These are phyloP conservation scores for Hafferia zeledoni DNA, from an alignment of 2,797 vertebrate genomes.

Conservation along the genomic window DNA sequence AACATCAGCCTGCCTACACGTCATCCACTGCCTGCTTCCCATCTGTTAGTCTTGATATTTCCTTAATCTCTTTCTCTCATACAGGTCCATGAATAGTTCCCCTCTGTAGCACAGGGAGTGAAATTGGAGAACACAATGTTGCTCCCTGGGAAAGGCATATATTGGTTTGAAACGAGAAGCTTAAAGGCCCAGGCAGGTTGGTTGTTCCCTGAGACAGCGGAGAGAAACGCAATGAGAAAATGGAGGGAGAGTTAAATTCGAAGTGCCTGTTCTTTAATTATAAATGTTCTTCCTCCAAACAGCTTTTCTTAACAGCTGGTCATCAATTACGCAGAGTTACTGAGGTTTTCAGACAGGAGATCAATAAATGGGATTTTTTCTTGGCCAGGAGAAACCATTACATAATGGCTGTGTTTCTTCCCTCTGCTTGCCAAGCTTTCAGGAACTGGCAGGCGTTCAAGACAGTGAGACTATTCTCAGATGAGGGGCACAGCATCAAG, in stretches of 20 bases:
- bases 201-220: background rate
- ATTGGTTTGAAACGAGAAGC: background rate
- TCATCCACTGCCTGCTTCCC: constrained; percentile 60
- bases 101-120: constrained; percentile 8
- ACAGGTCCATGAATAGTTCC: constrained; percentile 36
- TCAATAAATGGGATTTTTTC: constrained; percentile 59
- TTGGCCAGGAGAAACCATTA: constrained; percentile 64
- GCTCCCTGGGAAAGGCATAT: constrained; percentile 20
- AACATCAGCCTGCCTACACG: constrained; percentile 63
- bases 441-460: background rate
- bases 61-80: constrained; percentile 50
- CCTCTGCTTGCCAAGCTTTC: constrained; percentile 1
- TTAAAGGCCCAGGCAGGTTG: constrained; percentile 14
- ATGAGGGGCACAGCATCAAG: background rate
- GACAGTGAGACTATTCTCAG: constrained; percentile 18
- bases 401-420: constrained; percentile 52
- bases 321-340: constrained; percentile 59
- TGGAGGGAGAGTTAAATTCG: constrained; percentile 34
- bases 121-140: background rate
- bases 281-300: constrained; percentile 65
- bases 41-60: constrained; percentile 62
- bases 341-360: constrained; percentile 61
- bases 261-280: constrained; percentile 65
- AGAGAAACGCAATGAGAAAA: constrained; percentile 27
- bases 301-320: constrained; percentile 67